Base-by-base conservation (phyloP, 1,140 invertebrate species). In the silkworm (Bombyx mori) region DNA sequence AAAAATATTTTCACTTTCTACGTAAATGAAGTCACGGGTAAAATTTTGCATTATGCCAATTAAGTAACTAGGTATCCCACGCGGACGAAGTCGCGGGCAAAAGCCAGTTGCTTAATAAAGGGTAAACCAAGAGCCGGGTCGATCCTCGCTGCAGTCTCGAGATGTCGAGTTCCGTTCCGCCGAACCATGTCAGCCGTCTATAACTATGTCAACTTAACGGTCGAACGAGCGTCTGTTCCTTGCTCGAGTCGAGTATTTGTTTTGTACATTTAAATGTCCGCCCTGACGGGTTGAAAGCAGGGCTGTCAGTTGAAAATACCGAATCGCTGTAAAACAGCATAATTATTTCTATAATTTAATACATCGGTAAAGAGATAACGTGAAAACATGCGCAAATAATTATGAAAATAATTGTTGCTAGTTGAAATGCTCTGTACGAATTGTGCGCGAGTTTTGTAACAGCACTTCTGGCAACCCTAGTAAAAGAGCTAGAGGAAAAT, bases 181-280 rank as follows among this genome's bases (percentile, higher is more conserved):
- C 42, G 65, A 76, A 72, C 66, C 66, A 72, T 73, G 77, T 72
- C 74, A 79, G 65, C 45, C 46, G 47, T 42, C 54, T 46, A 59
- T 70, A 74, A 75, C 66, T 77, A 59, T 79, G 75, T 66, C 77
- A 68, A 77, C 63, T 65, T 79, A 79, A 79, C 77, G 77, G 76
- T 79, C 55, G 52, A 79, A 79, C 77, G 77, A 74, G 75, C 55
- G 52, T 52, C 60, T 58, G 63, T 57, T 66, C 68, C 68, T 71
- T 66, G 59, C 58, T 63, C 69, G 69, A 35, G 54, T 63, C 69
- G 69, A 35, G 54, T 62, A 58, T 73, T 75, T 70, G 67, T 66
- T 70, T 72, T 73, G 67, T 68, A 57, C 57, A 57, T 68, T 68
- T 60, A 63, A 68, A 58, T 52, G 52, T 43, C 6, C 49, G 54